Percentiles rank a stretch among this genome's conserved stretches.
Evolutionary conservation across 2,888 invertebrate genomes (phyloP).

Genomic region (Oligia latruncula): DNA sequence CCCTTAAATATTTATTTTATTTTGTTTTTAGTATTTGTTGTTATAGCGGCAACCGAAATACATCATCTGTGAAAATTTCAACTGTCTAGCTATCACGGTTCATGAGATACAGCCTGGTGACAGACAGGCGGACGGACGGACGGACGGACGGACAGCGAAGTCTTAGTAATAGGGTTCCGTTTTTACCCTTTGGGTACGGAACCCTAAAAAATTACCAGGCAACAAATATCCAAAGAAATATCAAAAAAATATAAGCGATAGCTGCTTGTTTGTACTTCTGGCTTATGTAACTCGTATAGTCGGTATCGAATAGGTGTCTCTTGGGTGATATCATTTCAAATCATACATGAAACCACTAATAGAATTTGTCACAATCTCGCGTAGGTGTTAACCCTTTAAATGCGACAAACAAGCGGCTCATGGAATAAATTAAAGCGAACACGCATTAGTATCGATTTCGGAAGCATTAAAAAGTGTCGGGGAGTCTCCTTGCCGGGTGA

Average conservation of each 20-base stretch:
- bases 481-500: conserved; percentile 78
- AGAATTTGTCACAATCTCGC: conserved; percentile 21
- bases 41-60: no score
- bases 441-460: conserved; percentile 86
- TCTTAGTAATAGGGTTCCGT: no score
- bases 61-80: no score
- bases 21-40: no score
- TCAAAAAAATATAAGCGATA: background rate
- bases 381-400: conserved; percentile 59
- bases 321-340: conserved; percentile 20
- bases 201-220: background rate
- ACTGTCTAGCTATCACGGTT: no score
- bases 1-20: no score
- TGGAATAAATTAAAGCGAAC: conserved; percentile 74
- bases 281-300: background rate
- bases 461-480: conserved; percentile 83
- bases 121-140: no score
- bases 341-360: conserved; percentile 35
- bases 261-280: background rate
- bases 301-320: conserved; percentile 11
- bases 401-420: conserved; percentile 57
- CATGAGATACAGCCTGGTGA: no score
- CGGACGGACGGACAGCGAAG: no score
- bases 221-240: background rate
- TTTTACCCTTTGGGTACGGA: no score